Base-by-base conservation (phyloP, 2,797 vertebrate genomes). In the Crocodylus rhombifer region DNA sequence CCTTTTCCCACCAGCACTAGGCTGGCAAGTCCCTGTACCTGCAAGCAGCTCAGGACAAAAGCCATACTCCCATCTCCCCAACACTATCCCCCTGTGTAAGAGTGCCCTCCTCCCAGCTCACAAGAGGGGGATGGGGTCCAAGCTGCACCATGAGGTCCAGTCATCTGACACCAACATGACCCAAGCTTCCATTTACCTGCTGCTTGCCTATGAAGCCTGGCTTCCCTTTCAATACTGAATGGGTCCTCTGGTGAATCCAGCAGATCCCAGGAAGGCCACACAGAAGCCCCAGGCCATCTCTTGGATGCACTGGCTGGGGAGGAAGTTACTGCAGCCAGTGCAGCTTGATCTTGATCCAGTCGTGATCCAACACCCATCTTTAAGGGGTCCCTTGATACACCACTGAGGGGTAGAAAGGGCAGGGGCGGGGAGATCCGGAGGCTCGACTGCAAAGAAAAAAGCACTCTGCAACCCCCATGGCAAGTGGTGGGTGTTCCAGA, bases 211-310 rank as follows among this genome's bases (percentile, higher is more conserved):
- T 99, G 99, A 71, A 99, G 98, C 14, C 99, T 98, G 25, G 99
- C 99, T 97, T 99, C 99, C 92, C 99, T 98, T 97, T 99, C 99
- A 5, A 99, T 99, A 97, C 98, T 99, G 97, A 99, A 99, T 0
- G 98, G 96, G 58, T 99, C 99, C 64, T 99, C 99, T 0, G 98
- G 98, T 51, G 99, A 98, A 94, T 99, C 99, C 1, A 99, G 97
- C 57, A 99, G 95, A 89, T 99, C 99, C 94, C 99, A 98, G 33
- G 98, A 99, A 3, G 99, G 99, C 99, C 99, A 99, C 0, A 98
- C 97, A 14, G 99, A 99, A 15, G 98, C 98, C 55, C 98, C 98
- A 20, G 99, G 99, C 99, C 99, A 99, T 94, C 99, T 98, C 94
- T 99, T 99, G 0, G 99, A 98, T 23, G 99, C 94, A 57, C 97